Percentiles rank a stretch among this genome's conserved stretches.
phyloP scores from a whole-genome alignment of 2,888 invertebrate genomes.

The Caenorhabditis sulstoni region DNA sequence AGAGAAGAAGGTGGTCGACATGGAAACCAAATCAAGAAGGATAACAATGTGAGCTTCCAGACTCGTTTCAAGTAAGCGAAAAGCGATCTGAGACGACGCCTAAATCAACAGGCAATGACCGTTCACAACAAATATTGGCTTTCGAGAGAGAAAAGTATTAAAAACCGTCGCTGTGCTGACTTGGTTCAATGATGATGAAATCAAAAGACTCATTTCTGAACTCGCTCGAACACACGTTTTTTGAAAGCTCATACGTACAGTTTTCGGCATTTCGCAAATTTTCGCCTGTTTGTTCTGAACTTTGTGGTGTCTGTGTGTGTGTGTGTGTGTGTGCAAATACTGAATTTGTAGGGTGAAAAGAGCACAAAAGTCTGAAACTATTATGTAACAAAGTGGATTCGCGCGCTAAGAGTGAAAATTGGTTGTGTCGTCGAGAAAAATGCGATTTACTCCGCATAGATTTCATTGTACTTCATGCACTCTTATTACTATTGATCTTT shows the following conservation, averaged over 20 bases:
- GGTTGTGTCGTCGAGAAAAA: background rate
- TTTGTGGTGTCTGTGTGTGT: slow-evolving; percentile 44
- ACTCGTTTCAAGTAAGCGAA: background rate
- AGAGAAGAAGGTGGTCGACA: background rate
- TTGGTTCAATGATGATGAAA: slow-evolving; percentile 1
- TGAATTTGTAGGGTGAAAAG: slow-evolving; percentile 29
- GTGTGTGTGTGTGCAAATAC: slow-evolving; percentile 37
- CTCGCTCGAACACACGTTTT: background rate
- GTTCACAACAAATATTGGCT: slow-evolving; percentile 40
- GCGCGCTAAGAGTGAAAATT: no score
- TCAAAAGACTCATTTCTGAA: background rate
- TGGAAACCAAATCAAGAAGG: slow-evolving; percentile 3
- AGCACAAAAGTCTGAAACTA: slow-evolving; percentile 42
- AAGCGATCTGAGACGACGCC: background rate
- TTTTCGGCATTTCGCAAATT: slow-evolving; percentile 36
- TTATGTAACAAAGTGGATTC: slow-evolving; percentile 9
- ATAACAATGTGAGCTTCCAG: background rate
- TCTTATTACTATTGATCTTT: background rate
- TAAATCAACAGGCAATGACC: slow-evolving; percentile 39
- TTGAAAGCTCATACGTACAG: slow-evolving; percentile 2
- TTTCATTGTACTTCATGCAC: slow-evolving; percentile 1
- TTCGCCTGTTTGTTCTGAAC: slow-evolving; percentile 46
- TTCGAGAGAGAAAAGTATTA: slow-evolving; percentile 3
- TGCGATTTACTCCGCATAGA: slow-evolving; percentile 9
- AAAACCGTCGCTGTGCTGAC: background rate